phyloP scores from a whole-genome alignment of 2,888 invertebrate species.

The Drosophila silvestris region DNA sequence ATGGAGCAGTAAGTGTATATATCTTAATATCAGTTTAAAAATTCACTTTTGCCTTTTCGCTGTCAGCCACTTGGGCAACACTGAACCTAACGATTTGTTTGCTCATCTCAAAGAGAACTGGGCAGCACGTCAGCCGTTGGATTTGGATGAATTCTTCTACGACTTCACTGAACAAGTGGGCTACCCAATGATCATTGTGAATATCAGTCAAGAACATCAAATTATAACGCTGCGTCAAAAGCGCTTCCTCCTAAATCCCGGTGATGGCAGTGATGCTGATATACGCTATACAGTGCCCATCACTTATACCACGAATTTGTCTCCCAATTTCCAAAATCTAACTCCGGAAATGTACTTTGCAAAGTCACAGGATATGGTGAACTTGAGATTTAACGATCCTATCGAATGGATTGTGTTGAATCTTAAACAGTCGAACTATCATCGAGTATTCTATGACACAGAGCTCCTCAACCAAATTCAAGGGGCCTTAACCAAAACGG shows the following conservation, averaged over 20 bases:
- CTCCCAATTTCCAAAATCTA: conserved; percentile 66
- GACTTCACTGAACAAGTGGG: conserved; percentile 90
- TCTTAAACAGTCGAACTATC: conserved; percentile 84
- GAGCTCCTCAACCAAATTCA: conserved; percentile 86
- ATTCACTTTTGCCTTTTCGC: neutral
- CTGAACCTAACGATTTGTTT: conserved; percentile 86
- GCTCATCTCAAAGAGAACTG: conserved; percentile 83
- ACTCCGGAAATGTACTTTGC: conserved; percentile 64
- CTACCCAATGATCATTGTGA: conserved; percentile 88
- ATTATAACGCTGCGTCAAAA: conserved; percentile 61
- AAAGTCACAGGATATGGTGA: conserved; percentile 27
- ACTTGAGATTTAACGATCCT: conserved; percentile 31
- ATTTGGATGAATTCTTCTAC: conserved; percentile 81
- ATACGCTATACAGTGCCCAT: conserved; percentile 80
- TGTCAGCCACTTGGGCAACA: conserved; percentile 79
- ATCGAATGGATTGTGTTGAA: conserved; percentile 82
- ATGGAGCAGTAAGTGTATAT: conserved; percentile 83
- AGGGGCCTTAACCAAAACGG: conserved; percentile 46
- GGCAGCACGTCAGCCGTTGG: conserved; percentile 75
- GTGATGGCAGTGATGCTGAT: conserved; percentile 56
- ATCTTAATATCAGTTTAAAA: too few relatives aligned
- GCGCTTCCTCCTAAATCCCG: conserved; percentile 67
- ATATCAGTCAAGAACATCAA: conserved; percentile 14
- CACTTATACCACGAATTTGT: conserved; percentile 74
- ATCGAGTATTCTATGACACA: conserved; percentile 89